Percentiles rank a stretch among this genome's conserved stretches.
These are phyloP conservation scores for Crypturellus undulatus DNA, from an alignment of 2,113 vertebrate genomes.

Conservation along the genomic window DNA sequence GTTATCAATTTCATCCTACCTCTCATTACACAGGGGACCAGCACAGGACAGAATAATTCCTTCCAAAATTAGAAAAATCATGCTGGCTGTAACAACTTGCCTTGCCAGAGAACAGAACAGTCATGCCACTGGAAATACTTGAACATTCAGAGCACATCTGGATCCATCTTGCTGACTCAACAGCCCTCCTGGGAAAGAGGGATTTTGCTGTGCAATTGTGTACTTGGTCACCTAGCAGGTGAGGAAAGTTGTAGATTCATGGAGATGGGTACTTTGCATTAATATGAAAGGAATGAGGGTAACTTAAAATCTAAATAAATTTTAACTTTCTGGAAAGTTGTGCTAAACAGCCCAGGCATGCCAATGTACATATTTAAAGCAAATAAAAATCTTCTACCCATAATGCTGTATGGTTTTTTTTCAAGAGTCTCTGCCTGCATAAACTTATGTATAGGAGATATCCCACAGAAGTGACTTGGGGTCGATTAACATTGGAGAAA, in stretches of 20 bases:
- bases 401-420: accelerated
- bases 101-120: neutral
- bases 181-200: neutral
- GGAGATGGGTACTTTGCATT: neutral
- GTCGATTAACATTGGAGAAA: accelerated
- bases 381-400: neutral
- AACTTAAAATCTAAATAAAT: neutral
- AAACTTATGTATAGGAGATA: accelerated
- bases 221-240: neutral
- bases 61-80: neutral
- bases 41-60: neutral
- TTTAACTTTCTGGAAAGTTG: neutral
- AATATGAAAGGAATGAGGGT: neutral
- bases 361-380: neutral
- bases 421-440: neutral
- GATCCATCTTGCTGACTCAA: accelerated
- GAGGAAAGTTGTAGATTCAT: neutral
- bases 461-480: neutral
- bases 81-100: neutral
- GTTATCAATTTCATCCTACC: neutral
- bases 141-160: accelerated
- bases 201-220: neutral
- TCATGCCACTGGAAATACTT: neutral
- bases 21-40: neutral
- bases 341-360: neutral